phyloP scores from a whole-genome alignment of 1,140 invertebrate species.

The Sinonovacula constricta region DNA sequence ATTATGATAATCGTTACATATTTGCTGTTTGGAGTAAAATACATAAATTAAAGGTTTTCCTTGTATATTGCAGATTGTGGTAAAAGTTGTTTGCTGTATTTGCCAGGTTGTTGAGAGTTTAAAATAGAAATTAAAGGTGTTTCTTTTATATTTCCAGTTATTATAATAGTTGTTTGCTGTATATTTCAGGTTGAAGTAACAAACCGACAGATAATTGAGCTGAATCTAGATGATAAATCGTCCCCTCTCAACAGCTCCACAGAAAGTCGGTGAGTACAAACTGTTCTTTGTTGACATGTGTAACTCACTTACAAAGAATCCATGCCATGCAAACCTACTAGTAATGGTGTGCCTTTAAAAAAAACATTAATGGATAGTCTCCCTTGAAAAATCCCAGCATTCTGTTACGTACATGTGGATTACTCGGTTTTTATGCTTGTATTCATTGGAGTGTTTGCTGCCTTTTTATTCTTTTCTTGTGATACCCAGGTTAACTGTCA shows the following conservation, averaged over 20 bases:
- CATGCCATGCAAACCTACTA: too few species aligned
- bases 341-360: too few species aligned
- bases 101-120: background rate
- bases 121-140: background rate
- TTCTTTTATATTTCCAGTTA: background rate
- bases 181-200: constrained; percentile 59
- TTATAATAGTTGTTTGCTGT: background rate
- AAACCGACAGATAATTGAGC: constrained; percentile 60
- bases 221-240: constrained; percentile 53
- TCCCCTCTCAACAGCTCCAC: constrained; percentile 16
- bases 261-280: constrained; percentile 47
- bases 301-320: too few species aligned
- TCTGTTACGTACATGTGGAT: too few species aligned
- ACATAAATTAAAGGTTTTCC: background rate
- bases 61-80: background rate
- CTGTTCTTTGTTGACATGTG: too few species aligned
- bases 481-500: too few species aligned
- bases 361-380: too few species aligned
- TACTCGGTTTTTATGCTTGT: too few species aligned
- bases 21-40: background rate
- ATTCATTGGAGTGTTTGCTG: too few species aligned
- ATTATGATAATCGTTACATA: background rate
- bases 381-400: too few species aligned
- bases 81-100: too few species aligned
- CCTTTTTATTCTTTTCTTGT: too few species aligned